Evolutionary conservation across 2,888 invertebrate genomes (phyloP), one percentile per base, ranked within the genome.

Genomic region (Argyresthia goedartella): DNA sequence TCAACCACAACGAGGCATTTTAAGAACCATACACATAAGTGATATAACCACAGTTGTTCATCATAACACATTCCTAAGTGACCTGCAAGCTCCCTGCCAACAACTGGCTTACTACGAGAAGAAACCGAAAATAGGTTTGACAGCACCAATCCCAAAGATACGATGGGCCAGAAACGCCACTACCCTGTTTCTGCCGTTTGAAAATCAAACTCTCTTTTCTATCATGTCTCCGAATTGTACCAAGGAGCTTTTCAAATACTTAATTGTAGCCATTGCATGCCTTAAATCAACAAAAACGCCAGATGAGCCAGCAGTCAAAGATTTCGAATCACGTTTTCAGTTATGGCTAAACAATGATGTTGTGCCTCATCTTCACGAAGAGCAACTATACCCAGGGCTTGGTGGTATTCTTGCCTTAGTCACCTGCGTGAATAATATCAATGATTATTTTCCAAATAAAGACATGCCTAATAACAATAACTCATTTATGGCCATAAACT

Each of bases 171-270:
- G 65, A 1, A 65, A 76, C n/a, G 81, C 88, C 0, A 76, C 80
- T 36, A 80, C 88, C n/a, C 88, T 92, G 62, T 91, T 91, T 50
- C 60, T 92, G 16, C 92, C 92, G 0, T 81, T 91, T 50, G 89
- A 82, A 60, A 72, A 73, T 45, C 54, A 65, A 11, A 63, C 75
- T 0, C 53, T 78, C 6, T 58, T 81, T 41, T 55, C 65, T 14
- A 59, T 86, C 4, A 57, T 63, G 1, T 66, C 68, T 0, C 66
- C 67, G 25, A 59, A 71, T 46, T 57, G 71, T 1, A 67, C 73
- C 9, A 73, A 79, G 52, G 74, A 81, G 16, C 66, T 92, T 45
- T 70, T 88, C 34, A 88, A 88, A 51, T 92, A 89, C 63, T 91
- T 90, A 62, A 74, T 87, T 8, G 66, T 81, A 13, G 88, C 87